Evolutionary conservation across 2,888 invertebrate species (phyloP).

Genomic region (Thymelicus sylvestris): DNA sequence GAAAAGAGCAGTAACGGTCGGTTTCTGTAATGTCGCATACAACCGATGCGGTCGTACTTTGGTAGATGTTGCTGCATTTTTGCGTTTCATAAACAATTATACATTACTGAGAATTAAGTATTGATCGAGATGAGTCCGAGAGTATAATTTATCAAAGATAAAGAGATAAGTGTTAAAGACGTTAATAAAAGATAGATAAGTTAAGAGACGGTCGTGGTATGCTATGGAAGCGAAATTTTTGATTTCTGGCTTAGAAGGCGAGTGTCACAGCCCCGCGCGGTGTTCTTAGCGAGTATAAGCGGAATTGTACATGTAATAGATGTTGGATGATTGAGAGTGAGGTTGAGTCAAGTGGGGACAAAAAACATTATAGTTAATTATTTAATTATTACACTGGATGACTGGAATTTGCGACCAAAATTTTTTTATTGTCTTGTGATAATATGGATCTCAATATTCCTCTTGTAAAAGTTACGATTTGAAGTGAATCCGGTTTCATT

Average conservation of each 20-base stretch:
- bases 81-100: too few species aligned
- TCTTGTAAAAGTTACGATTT: constrained; percentile 48
- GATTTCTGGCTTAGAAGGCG: background rate
- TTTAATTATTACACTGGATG: constrained; percentile 42
- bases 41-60: too few species aligned
- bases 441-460: constrained; percentile 74
- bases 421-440: constrained; percentile 65
- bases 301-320: constrained; percentile 34
- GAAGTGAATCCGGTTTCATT: constrained; percentile 44
- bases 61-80: too few species aligned
- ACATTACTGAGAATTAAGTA: too few species aligned
- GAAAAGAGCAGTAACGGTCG: constrained; percentile 14
- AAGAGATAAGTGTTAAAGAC: too few species aligned
- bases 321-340: constrained; percentile 46
- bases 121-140: too few species aligned
- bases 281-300: constrained; percentile 25
- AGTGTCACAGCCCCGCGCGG: constrained; percentile 13
- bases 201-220: background rate
- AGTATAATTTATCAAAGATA: too few species aligned
- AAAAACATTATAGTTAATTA: constrained; percentile 48
- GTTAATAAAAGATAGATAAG: too few species aligned
- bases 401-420: constrained; percentile 55
- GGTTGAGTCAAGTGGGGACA: constrained; percentile 68
- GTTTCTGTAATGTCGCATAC: too few species aligned
- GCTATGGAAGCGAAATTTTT: background rate